phyloP scores from a whole-genome alignment of 2,888 invertebrate species.

The Sympetrum striolatum region DNA sequence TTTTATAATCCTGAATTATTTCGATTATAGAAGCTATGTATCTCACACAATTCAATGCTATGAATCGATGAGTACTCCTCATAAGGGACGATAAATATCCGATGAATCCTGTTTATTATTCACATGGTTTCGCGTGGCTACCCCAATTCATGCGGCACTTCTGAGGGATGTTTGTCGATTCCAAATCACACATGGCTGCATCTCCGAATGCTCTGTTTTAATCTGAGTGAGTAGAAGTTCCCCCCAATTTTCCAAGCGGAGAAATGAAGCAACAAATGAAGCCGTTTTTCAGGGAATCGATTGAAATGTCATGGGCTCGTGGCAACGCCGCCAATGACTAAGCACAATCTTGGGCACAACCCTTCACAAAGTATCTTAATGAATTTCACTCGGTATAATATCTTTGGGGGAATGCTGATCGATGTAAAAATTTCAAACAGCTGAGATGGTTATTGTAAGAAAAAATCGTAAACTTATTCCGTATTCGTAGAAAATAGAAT shows the following conservation, averaged over 20 bases:
- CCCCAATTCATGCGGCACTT: background rate
- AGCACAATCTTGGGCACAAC: background rate
- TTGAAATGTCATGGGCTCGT: conserved; percentile 28
- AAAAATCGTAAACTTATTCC: no score
- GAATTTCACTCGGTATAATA: background rate
- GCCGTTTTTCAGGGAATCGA: conserved; percentile 17
- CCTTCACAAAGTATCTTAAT: background rate
- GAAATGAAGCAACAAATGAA: conserved; percentile 38
- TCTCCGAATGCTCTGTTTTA: background rate
- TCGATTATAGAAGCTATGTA: no score
- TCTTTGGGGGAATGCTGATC: no score
- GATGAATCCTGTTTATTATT: no score
- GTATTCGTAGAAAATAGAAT: no score
- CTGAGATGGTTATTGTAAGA: no score
- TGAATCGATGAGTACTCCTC: no score
- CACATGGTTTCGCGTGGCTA: background rate
- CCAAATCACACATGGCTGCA: background rate
- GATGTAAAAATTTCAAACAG: no score
- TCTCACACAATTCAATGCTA: no score
- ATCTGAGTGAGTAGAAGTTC: background rate
- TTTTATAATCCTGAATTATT: no score
- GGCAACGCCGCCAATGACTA: conserved; percentile 38
- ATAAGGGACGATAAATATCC: no score
- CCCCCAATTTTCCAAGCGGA: background rate
- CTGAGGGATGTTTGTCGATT: background rate